Base-by-base conservation (phyloP, 1,140 invertebrate species). In the Bombus confusus region DNA sequence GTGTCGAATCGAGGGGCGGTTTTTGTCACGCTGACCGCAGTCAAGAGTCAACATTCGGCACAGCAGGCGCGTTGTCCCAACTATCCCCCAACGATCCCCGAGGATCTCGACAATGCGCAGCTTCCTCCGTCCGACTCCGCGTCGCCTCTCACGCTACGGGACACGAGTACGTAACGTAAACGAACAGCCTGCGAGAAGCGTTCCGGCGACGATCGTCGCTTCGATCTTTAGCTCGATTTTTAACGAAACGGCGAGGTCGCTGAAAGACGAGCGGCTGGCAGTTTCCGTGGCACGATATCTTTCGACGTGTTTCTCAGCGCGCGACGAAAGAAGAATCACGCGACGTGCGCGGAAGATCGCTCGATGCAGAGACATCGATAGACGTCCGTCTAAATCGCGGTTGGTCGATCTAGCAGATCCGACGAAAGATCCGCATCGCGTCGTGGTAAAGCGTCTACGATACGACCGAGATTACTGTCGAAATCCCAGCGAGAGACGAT, bases 1-100 rank as follows among this genome's bases (percentile, higher is more conserved):
- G 91, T 92, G 90, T 92, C 93, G 92, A 94, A 95, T 93, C 89
- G 92, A 86, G 86, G 92, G 93, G 91, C 91, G 91, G 89, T 92
- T 93, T 94, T 92, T 93, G 92, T 94, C 90, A 87, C 88, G 85
- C 84, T 91, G 88, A 94, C 94, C 94, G 84, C 93, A 93, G 88
- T 86, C 88, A 85, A 92, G 87, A 93, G 92, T 93, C 92, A 92
- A 93, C 93, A 93, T 93, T 90, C 88, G 77, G 85, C 93, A 5
- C 93, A 94, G 93, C 92, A 81, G 93, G 92, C 84, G 90, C 15
- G 6, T 78, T 90, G 87, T 92, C 91, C 73, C 66, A 80, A 66
- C n/a, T 15, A 66, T 31, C 15, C 59, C n/a, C n/a, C n/a, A 34
- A 74, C 87, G 69, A 91, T 80, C 68, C 85, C 82, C 59, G 47